Percentiles rank a stretch among this genome's conserved stretches.
Evolutionary conservation across 2,113 vertebrate genomes (phyloP).

Genomic region (Macaca mulatta): DNA sequence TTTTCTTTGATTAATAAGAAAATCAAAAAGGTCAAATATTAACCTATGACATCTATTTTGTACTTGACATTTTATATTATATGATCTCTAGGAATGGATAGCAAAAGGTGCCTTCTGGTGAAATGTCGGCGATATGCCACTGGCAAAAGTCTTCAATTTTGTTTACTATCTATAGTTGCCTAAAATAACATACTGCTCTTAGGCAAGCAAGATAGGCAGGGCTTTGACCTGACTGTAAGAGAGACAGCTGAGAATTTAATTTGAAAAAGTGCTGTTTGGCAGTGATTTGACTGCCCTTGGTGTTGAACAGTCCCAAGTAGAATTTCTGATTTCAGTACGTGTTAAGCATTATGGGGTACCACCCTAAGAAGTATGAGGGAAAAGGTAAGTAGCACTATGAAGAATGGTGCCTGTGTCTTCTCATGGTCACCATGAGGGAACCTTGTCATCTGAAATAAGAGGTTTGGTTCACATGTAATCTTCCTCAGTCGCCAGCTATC

Average conservation of each 20-base stretch:
- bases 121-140: background rate
- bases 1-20: background rate
- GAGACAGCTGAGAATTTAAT: background rate
- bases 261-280: background rate
- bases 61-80: background rate
- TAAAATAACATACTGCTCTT: background rate
- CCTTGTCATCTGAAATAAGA: background rate
- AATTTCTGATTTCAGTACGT: background rate
- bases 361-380: background rate
- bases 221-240: background rate
- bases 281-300: background rate
- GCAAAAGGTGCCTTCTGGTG: background rate
- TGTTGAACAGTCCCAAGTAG: background rate
- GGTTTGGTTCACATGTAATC: too few relatives aligned
- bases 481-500: background rate
- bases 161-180: background rate
- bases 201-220: background rate
- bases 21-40: too few relatives aligned
- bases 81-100: background rate
- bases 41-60: background rate
- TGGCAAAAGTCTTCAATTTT: background rate
- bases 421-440: background rate
- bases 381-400: background rate
- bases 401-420: accelerated
- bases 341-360: background rate